Evolutionary conservation across 2,113 vertebrate species (phyloP).

Genomic region (Leptodactylus fuscus): DNA sequence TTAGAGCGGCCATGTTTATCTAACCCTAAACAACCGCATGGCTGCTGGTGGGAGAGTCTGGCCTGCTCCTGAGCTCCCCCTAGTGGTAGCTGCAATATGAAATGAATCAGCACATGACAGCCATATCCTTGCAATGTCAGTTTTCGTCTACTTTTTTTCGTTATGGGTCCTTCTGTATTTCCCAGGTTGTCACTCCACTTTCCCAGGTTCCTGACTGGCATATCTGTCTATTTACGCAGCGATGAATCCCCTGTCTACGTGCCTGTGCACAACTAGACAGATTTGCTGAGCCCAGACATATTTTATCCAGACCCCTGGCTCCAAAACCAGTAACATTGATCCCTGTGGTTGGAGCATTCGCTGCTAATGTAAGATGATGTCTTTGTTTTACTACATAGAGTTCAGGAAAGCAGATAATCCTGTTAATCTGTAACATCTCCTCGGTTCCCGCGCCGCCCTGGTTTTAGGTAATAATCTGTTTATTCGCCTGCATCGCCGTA

Average conservation of each 20-base stretch:
- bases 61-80: too few relatives aligned
- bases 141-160: not conserved
- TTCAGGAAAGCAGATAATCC: slow-evolving; percentile 23
- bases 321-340: too few relatives aligned
- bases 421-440: slow-evolving; percentile 44
- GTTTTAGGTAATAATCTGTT: slow-evolving; percentile 2
- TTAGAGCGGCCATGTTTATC: too few relatives aligned
- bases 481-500: not conserved
- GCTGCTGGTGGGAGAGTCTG: too few relatives aligned
- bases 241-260: not conserved
- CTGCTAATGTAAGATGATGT: slow-evolving; percentile 10
- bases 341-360: not conserved
- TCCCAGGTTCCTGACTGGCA: not conserved
- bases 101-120: too few relatives aligned
- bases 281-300: not conserved
- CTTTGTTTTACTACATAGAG: slow-evolving; percentile 16
- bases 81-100: too few relatives aligned
- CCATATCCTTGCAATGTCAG: too few relatives aligned
- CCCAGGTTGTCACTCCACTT: not conserved
- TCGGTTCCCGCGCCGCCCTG: not conserved
- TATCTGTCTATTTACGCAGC: not conserved
- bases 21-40: too few relatives aligned
- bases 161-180: too few relatives aligned
- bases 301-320: slow-evolving; percentile 5
- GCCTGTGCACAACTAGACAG: not conserved